phyloP scores from a whole-genome alignment of 2,888 invertebrate species.

The Drosophila nr. perissopoda region DNA sequence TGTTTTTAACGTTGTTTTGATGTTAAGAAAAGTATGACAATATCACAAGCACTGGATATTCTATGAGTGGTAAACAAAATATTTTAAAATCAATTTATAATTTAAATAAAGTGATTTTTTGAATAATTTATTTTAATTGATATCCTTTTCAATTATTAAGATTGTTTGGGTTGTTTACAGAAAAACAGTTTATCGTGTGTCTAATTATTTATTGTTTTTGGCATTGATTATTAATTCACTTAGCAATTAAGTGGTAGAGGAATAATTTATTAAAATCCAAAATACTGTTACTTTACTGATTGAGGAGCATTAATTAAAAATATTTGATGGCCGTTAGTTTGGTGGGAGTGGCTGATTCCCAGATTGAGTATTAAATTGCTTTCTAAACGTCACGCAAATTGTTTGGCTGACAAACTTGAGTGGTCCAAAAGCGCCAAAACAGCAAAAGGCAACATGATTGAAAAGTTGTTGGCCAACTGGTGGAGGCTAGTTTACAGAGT shows the following conservation, averaged over 20 bases:
- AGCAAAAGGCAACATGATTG: conserved; percentile 63
- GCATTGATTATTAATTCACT: neutral
- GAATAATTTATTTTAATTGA: neutral
- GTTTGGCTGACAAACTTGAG: conserved; percentile 43
- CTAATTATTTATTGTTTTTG: neutral
- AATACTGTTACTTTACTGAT: neutral
- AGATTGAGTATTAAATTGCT: conserved; percentile 37
- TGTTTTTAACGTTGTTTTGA: neutral
- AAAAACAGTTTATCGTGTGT: neutral
- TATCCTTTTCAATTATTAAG: neutral
- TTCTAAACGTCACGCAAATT: conserved; percentile 43
- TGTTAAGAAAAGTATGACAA: neutral
- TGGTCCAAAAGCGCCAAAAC: conserved; percentile 27
- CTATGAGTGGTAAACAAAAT: neutral
- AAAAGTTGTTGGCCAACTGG: conserved; percentile 59
- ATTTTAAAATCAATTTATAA: neutral
- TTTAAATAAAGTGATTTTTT: neutral
- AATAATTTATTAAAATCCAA: neutral
- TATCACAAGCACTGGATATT: neutral
- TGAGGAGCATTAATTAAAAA: neutral
- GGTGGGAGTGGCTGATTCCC: neutral
- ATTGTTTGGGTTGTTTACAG: neutral
- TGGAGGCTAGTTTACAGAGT: conserved; percentile 10
- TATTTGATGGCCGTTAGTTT: neutral
- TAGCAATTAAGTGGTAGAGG: neutral